Evolutionary conservation across 2,113 vertebrate species (phyloP).

Genomic region (Oryctolagus cuniculus): DNA sequence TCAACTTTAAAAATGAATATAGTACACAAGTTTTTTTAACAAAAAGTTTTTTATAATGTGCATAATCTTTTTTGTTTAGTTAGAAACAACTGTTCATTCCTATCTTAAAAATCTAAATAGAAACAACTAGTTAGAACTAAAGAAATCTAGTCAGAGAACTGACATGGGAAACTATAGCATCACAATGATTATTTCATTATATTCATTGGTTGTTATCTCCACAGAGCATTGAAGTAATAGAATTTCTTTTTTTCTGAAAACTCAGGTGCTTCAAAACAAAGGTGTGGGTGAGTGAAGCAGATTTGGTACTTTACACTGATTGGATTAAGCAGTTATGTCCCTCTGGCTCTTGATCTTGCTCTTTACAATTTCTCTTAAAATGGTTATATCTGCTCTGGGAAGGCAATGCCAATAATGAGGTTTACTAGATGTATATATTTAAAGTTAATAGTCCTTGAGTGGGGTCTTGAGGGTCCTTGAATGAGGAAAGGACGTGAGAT

Average conservation of each 20-base stretch:
- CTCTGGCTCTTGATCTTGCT: neutral
- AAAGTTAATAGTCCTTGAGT: conserved; percentile 20
- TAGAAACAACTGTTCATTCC: neutral
- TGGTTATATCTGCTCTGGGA: neutral
- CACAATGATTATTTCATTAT: neutral
- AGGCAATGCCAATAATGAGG: neutral
- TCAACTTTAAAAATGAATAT: no score
- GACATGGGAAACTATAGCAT: neutral
- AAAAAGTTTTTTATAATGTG: neutral
- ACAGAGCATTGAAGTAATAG: neutral
- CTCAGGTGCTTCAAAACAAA: neutral
- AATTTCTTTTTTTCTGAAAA: neutral
- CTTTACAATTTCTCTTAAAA: conserved; percentile 6
- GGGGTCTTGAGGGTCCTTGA: neutral
- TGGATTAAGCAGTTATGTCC: neutral
- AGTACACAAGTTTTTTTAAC: no score
- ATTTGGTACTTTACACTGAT: neutral
- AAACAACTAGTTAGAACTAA: neutral
- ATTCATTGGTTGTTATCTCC: neutral
- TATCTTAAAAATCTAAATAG: neutral
- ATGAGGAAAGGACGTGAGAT: neutral
- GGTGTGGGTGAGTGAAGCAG: neutral
- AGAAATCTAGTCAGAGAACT: neutral
- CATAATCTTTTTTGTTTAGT: neutral
- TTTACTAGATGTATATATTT: conserved; percentile 52